phyloP scores from a whole-genome alignment of 2,888 invertebrate genomes.

The Plagodis pulveraria region DNA sequence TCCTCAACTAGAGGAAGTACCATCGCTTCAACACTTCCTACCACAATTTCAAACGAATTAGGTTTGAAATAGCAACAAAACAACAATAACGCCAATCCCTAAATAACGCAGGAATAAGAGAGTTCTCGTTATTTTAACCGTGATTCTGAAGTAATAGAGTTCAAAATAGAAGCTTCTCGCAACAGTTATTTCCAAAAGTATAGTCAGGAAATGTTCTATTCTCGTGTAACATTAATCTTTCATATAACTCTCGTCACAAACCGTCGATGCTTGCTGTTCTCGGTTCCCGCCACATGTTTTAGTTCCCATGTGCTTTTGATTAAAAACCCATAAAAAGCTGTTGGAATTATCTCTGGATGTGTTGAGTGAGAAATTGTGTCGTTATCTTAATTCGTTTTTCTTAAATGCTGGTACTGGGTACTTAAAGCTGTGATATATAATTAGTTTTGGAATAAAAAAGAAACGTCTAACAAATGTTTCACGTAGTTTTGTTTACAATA shows the following conservation, averaged over 20 bases:
- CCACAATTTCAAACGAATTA: neutral
- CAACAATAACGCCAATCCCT: too few species aligned
- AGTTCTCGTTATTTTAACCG: neutral
- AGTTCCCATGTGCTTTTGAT: slow-evolving; percentile 36
- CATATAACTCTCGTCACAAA: slow-evolving; percentile 24
- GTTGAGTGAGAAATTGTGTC: slow-evolving; percentile 24
- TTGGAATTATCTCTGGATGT: slow-evolving; percentile 23
- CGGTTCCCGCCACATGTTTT: slow-evolving; percentile 26
- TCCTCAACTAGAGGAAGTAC: slow-evolving; percentile 14
- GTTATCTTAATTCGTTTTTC: slow-evolving; percentile 27
- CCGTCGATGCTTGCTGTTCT: slow-evolving; percentile 14
- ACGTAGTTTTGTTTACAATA: neutral
- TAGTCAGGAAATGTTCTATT: slow-evolving; percentile 31
- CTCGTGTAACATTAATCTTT: slow-evolving; percentile 35
- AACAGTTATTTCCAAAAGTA: slow-evolving; percentile 19
- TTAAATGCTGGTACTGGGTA: too few species aligned
- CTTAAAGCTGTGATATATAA: slow-evolving; percentile 15
- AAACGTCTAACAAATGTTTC: neutral
- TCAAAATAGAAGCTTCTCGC: slow-evolving; percentile 2
- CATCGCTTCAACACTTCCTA: neutral
- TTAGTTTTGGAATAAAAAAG: slow-evolving; percentile 10
- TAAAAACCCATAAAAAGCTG: slow-evolving; percentile 32
- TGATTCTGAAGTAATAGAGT: slow-evolving; percentile 11
- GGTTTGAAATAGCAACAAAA: neutral
- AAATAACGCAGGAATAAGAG: too few species aligned